Conservation (phyloP, 2,113 vertebrate species). For the Uropsilus gracilis region DNA sequence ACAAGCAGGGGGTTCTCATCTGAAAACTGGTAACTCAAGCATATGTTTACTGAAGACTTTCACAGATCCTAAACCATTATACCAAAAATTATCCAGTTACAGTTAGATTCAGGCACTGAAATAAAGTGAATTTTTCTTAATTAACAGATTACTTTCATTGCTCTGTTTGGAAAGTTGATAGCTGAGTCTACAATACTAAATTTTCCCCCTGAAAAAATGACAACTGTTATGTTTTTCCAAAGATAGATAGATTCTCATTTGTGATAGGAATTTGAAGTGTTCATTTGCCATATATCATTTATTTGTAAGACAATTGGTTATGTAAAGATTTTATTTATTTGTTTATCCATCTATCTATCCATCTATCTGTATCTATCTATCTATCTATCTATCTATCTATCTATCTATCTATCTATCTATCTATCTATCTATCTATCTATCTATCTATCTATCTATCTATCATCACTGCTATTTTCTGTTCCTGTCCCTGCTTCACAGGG, state of each 20-base stretch:
- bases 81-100: background rate
- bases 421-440: no score
- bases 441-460: no score
- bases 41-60: background rate
- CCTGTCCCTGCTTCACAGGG: no score
- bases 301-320: background rate
- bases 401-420: no score
- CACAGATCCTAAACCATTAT: background rate
- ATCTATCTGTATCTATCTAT: no score
- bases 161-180: background rate
- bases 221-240: background rate
- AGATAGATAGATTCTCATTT: background rate
- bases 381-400: no score
- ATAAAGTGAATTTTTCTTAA: background rate
- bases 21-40: background rate
- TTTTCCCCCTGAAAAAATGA: background rate
- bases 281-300: background rate
- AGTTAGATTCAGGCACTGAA: background rate
- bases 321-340: background rate
- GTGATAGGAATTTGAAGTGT: background rate
- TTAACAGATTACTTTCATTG: background rate
- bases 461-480: background rate
- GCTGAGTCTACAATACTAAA: background rate
- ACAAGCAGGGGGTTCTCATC: background rate
- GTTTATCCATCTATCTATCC: no score